These are phyloP conservation scores for Sebastiscus albofasciatus DNA, from an alignment of 2,797 vertebrate species.

Conservation along the genomic window DNA sequence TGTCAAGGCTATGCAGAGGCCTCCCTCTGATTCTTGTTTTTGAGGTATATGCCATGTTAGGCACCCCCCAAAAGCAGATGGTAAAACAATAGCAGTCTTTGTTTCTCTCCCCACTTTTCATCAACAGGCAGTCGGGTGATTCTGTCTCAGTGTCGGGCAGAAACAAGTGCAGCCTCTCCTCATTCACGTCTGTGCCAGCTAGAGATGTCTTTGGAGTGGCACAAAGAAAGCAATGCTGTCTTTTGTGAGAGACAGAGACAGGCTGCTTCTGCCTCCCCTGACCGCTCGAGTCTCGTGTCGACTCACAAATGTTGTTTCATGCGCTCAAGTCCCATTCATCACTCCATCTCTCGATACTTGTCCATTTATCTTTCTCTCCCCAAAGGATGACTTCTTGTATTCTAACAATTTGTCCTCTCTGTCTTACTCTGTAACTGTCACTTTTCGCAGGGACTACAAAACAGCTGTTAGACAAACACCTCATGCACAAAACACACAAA, in stretches of 20 bases:
- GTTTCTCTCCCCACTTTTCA: conserved; percentile 61
- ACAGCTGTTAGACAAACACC: neutral
- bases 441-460: neutral
- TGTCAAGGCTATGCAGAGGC: conserved; percentile 50
- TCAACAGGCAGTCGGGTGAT: conserved; percentile 52
- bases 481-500: neutral
- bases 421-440: conserved; percentile 14
- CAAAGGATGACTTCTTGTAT: conserved; percentile 18
- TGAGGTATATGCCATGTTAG: conserved; percentile 59
- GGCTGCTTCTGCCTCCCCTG: conserved; percentile 34
- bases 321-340: conserved; percentile 27
- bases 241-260: conserved; percentile 45
- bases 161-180: conserved; percentile 64
- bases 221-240: conserved; percentile 57
- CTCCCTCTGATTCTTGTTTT: conserved; percentile 59
- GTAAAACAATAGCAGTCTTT: conserved; percentile 74
- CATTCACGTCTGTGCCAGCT: conserved; percentile 58
- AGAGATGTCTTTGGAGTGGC: conserved; percentile 62
- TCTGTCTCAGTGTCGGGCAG: conserved; percentile 52
- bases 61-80: conserved; percentile 33
- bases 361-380: conserved; percentile 23
- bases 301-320: conserved; percentile 53
- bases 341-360: neutral
- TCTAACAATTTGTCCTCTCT: conserved; percentile 9
- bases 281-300: conserved; percentile 45